These are phyloP conservation scores for Macropis europaea DNA, from an alignment of 2,888 invertebrate genomes.

Conservation along the genomic window DNA sequence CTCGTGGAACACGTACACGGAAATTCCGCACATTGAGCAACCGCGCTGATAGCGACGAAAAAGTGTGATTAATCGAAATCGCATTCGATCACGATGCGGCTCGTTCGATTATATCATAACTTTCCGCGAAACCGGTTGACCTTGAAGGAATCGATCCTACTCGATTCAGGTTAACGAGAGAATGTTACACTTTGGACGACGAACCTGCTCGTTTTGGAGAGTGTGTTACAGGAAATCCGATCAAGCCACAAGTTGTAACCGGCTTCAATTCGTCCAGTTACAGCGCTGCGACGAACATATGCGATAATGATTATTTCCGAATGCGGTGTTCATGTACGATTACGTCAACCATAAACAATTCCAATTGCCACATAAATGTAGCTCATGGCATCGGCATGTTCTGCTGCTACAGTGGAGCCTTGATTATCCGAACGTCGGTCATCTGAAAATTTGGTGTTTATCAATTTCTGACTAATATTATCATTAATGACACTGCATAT, in stretches of 20 bases:
- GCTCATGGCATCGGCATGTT: constrained; percentile 8
- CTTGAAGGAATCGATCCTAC: constrained; percentile 42
- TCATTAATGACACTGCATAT: no score
- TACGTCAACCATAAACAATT: constrained; percentile 49
- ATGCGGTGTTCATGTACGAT: constrained; percentile 10
- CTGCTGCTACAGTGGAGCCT: no score
- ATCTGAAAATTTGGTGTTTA: no score
- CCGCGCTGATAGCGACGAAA: constrained; percentile 9
- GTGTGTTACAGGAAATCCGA: background rate
- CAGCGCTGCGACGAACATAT: background rate
- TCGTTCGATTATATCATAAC: constrained; percentile 18
- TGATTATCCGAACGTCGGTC: no score
- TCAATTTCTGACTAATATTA: no score
- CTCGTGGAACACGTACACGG: background rate
- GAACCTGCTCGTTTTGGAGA: background rate
- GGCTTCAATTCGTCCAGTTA: background rate
- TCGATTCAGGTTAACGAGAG: background rate
- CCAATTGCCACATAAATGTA: constrained; percentile 20
- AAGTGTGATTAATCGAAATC: background rate
- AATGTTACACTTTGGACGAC: background rate
- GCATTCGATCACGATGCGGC: background rate
- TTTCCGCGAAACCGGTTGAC: constrained; percentile 20
- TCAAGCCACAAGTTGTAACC: background rate
- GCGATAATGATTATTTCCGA: constrained; percentile 5
- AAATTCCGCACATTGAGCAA: background rate